A percentile compares a stretch with the other conserved stretches of the same genome.
Evolutionary conservation across 1,140 invertebrate genomes (phyloP).

Genomic region (Hylyphantes graminicola): DNA sequence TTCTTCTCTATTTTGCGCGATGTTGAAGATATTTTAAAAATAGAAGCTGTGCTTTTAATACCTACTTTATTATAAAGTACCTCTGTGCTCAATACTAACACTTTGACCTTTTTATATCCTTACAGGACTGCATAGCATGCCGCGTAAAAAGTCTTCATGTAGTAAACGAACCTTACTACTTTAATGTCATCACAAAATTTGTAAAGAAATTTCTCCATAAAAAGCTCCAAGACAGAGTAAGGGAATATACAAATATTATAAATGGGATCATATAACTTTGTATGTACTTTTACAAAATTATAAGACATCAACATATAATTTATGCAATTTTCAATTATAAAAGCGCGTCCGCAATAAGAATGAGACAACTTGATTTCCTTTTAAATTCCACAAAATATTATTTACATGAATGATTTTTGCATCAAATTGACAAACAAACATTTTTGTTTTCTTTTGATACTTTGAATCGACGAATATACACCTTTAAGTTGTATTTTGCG

Average conservation of each 20-base stretch:
- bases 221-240: constrained; percentile 62
- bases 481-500: too few species aligned
- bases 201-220: constrained; percentile 80
- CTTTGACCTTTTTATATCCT: constrained; percentile 52
- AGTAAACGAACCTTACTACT: constrained; percentile 81
- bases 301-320: too few species aligned
- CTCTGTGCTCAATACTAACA: not conserved
- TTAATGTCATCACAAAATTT: constrained; percentile 80
- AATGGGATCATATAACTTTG: not conserved
- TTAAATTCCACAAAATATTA: too few species aligned
- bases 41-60: not conserved
- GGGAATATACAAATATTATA: not conserved
- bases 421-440: too few species aligned
- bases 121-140: constrained; percentile 76
- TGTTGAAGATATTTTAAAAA: not conserved
- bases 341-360: too few species aligned
- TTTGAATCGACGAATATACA: too few species aligned
- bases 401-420: too few species aligned
- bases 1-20: too few species aligned
- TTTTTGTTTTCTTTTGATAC: too few species aligned
- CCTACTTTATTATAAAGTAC: not conserved
- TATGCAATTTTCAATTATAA: too few species aligned
- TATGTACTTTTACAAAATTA: too few species aligned
- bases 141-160: constrained; percentile 80
- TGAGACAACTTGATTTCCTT: too few species aligned